Evolutionary conservation across 2,797 vertebrate genomes (phyloP).

Genomic region (Megaceryle alcyon): DNA sequence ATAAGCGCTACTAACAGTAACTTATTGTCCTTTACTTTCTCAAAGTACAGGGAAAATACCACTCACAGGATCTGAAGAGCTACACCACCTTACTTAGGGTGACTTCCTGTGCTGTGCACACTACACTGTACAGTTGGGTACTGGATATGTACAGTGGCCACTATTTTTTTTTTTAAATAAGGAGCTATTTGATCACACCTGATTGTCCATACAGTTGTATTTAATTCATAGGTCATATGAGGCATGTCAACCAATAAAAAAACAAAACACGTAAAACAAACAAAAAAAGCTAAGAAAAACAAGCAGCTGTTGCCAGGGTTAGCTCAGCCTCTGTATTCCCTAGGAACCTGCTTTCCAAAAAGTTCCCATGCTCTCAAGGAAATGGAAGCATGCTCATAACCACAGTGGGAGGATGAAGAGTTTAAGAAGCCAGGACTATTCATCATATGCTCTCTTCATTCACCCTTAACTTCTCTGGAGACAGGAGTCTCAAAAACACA

Average conservation of each 20-base stretch:
- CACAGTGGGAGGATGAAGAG: not conserved
- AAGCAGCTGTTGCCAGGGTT: not conserved
- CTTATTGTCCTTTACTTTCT: not conserved
- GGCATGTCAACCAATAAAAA: not conserved
- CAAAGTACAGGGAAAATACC: not conserved
- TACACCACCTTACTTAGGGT: not conserved
- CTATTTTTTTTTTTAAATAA: not conserved
- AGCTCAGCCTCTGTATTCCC: not conserved
- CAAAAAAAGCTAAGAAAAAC: not conserved
- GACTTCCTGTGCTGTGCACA: not conserved
- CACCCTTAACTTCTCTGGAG: not conserved
- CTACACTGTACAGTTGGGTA: not conserved
- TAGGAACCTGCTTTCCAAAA: not conserved
- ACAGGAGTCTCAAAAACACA: conserved; percentile 6
- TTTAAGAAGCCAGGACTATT: not conserved
- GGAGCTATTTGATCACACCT: not conserved
- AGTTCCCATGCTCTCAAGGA: conserved; percentile 12
- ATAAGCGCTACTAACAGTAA: not conserved
- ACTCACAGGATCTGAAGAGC: not conserved
- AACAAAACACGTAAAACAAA: not conserved
- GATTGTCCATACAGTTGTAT: not conserved
- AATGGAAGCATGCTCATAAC: not conserved
- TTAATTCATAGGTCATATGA: not conserved
- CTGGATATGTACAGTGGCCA: not conserved
- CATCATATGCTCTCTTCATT: conserved; percentile 3